Evolutionary conservation across 2,113 vertebrate genomes (phyloP).

Genomic region (Paramisgurnus dabryanus): DNA sequence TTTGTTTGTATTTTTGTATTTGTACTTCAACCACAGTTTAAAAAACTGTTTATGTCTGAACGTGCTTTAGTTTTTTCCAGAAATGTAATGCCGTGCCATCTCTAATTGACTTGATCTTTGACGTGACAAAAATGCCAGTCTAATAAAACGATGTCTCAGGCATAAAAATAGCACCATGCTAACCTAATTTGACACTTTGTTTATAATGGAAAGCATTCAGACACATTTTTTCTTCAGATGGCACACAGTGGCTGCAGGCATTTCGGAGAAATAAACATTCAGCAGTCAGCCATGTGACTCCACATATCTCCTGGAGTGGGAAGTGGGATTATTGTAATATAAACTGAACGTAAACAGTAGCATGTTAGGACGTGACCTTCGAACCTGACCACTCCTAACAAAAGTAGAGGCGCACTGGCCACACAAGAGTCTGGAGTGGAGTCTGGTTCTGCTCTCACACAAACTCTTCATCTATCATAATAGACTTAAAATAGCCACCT

Average conservation of each 20-base stretch:
- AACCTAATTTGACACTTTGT: slow-evolving; percentile 6
- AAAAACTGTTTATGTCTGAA: no score
- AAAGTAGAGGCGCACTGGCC: neutral
- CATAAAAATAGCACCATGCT: slow-evolving; percentile 16
- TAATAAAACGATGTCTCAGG: neutral
- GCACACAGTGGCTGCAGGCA: neutral
- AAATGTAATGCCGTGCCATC: neutral
- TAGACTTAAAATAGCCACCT: slow-evolving; percentile 34
- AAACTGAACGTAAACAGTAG: neutral
- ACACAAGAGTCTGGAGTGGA: slow-evolving; percentile 10
- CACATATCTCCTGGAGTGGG: slow-evolving; percentile 5
- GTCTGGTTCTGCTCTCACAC: neutral
- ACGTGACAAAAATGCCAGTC: neutral
- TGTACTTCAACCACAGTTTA: neutral
- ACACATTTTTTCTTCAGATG: slow-evolving; percentile 7
- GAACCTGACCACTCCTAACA: neutral
- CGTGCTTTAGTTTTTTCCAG: neutral
- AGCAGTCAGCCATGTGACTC: slow-evolving; percentile 19
- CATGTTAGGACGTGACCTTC: neutral
- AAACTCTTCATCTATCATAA: slow-evolving; percentile 22
- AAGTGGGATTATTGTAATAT: slow-evolving; percentile 23
- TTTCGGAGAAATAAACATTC: slow-evolving; percentile 10
- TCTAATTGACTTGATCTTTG: neutral
- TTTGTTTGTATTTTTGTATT: no score
- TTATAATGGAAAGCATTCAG: slow-evolving; percentile 24